Base-by-base conservation (phyloP, 2,888 invertebrate genomes). In the Xestia rhomboidea region DNA sequence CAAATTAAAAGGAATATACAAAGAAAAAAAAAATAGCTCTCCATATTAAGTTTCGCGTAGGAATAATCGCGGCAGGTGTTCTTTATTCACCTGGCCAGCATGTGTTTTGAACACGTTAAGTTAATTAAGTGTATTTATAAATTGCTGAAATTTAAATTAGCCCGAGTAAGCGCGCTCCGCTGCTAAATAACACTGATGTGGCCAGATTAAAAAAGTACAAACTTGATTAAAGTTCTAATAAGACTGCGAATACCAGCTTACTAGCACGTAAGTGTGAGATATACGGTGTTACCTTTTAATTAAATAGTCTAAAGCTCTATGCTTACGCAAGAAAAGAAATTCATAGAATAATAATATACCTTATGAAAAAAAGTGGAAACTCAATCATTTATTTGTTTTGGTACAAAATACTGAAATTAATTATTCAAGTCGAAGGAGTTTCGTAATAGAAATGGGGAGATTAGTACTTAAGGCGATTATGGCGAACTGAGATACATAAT, bases 1-100 rank as follows among this genome's bases (percentile, higher is more conserved):
- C 96, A 93, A 92, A 92, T 82, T 87, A 82, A 80, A 82, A 87
- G 72, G 80, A 81, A 83, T 74, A 86, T 69, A 79, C 91, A 90
- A 89, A 87, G 89, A 89, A 91, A 92, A 41, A 54, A 93, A 92
- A 95, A 93, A 92, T 93, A 91, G 93, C 93, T 92, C 90, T 87
- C 88, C 91, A 92, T 96, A 96, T 96, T 95, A 95, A 94, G 92
- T 96, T 96, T 95, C 96, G 90, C 93, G 90, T 89, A 89, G 85
- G 90, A 92, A 93, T 92, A 93, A 92, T 88, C 88, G n/a, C 90
- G 90, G 94, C 96, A 96, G 96, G 95, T 96, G 96, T 89, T 85
- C 82, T 87, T 85, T 87, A 79, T 91, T 93, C 96, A 96, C 95
- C 96, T 96, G 96, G 95, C 90, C 90, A 91, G 91, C 96, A 95